Evolutionary conservation across 23 tunicate species (phyloP), one percentile per base, ranked within the genome.

Genomic region (Aplidium turbinatum): DNA sequence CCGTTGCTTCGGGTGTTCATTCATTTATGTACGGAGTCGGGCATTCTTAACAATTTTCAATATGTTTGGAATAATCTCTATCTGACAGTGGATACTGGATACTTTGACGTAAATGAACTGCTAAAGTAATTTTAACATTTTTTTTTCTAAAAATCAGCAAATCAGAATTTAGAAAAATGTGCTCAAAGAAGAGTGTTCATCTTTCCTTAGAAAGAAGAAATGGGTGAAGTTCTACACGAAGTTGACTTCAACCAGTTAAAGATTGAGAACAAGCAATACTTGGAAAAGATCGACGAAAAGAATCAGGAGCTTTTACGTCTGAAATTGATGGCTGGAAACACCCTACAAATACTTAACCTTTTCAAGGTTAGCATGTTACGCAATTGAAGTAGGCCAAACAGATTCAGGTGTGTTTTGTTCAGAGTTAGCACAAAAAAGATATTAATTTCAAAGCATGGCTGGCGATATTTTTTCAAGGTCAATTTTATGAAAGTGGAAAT

Each of bases 171-270:
- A 42, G 16, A 42, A 9, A 42, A 42, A 42, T 42, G 11, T 42
- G 50, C 16, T 42, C 50, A 42, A 42, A 42, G 16, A 42, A 42
- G 16, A 9, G 50, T 16, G 11, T 16, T 42, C 13, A 42, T 16
- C 16, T 42, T 16, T 42, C 50, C 31, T 27, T 68, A 91, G 87
- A 91, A 91, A 91, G 97, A 91, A 77, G 97, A 91, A 68, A 91
- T 91, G 97, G 97, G 97, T 5, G 97, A 91, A 68, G 97, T 91
- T 22, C 56, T 91, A 6, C 97, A 91, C 67, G 97, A 91, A 60
- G 97, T 91, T 4, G 97, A 91, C 68, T 91, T 91, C 51, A 91
- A 84, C 67, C 97, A 91, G 58, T 76, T 91, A 2, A 91, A 91
- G 35, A 91, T 91, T 38, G 97, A 91, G 38, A 91, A 91, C 39